Conservation (phyloP, 2,797 vertebrate genomes). For the Fringilla coelebs region DNA sequence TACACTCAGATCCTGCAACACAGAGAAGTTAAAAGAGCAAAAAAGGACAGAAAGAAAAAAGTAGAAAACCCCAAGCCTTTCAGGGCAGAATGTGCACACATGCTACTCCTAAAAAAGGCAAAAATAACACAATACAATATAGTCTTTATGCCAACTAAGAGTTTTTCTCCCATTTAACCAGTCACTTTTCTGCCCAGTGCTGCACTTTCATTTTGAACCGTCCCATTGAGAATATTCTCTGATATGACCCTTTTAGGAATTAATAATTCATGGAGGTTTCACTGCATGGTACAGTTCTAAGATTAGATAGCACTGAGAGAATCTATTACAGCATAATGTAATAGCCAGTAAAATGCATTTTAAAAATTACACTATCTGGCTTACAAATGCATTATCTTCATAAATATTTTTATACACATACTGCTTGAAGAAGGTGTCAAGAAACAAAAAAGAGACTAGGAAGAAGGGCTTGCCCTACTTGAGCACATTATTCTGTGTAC, state of each 20-base stretch:
- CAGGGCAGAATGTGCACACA: neutral
- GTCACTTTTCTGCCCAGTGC: neutral
- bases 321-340: conserved; percentile 23
- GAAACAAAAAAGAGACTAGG: neutral
- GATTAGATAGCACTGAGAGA: neutral
- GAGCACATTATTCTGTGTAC: neutral
- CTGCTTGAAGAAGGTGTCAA: neutral
- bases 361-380: neutral
- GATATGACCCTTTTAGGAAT: conserved; percentile 22
- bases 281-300: neutral
- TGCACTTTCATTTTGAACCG: neutral
- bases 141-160: neutral
- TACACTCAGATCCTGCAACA: neutral
- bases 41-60: neutral
- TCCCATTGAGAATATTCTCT: neutral
- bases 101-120: neutral
- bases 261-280: conserved; percentile 47
- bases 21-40: neutral
- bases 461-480: neutral
- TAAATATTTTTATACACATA: neutral
- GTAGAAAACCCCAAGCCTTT: neutral
- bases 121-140: neutral
- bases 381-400: neutral
- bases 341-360: neutral
- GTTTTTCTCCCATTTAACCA: neutral